Percentiles rank a stretch among this genome's conserved stretches.
These are phyloP conservation scores for Tipula unca DNA, from an alignment of 2,888 invertebrate species.

Conservation along the genomic window DNA sequence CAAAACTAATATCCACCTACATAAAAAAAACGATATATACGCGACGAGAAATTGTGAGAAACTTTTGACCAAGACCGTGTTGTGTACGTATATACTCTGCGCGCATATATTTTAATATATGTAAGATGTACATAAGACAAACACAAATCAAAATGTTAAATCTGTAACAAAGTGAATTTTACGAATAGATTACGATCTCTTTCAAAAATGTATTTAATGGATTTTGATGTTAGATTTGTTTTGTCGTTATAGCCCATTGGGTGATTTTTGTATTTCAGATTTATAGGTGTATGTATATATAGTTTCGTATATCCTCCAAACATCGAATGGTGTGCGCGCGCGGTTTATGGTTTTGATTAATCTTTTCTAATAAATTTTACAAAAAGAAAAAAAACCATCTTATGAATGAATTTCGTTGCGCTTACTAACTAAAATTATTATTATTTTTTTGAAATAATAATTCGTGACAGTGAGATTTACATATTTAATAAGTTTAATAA, in stretches of 20 bases:
- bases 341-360: background rate
- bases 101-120: background rate
- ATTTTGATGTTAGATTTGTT: background rate
- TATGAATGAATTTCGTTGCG: conserved; percentile 14
- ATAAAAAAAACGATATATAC: background rate
- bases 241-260: background rate
- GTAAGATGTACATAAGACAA: background rate
- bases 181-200: background rate
- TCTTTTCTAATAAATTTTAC: background rate
- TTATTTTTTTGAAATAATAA: background rate
- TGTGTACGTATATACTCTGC: background rate
- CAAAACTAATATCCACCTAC: background rate
- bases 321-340: background rate
- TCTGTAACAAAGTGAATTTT: conserved; percentile 8
- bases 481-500: background rate
- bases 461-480: background rate
- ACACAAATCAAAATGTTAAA: conserved; percentile 14
- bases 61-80: conserved; percentile 1
- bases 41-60: background rate
- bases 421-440: background rate
- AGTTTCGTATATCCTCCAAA: background rate
- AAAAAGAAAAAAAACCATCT: background rate
- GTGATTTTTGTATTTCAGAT: background rate
- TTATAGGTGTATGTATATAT: too few species aligned
- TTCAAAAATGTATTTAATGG: background rate